phyloP scores from a whole-genome alignment of 1,140 invertebrate genomes.

The Zaprionus lachaisei region DNA sequence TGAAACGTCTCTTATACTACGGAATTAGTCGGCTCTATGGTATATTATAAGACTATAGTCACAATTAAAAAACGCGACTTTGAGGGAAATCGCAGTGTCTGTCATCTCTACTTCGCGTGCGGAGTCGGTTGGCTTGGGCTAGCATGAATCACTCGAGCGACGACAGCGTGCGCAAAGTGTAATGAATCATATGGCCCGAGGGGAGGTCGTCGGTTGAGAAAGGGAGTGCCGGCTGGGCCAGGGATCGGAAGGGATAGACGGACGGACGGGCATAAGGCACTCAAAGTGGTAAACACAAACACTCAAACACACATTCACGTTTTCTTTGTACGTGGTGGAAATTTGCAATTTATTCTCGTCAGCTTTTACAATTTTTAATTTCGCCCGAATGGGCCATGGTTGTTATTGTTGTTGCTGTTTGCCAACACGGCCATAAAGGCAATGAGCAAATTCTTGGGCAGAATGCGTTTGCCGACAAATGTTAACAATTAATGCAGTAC shows the following conservation, averaged over 20 bases:
- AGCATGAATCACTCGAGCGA: conserved; percentile 65
- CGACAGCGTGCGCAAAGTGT: conserved; percentile 51
- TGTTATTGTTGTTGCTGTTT: not conserved
- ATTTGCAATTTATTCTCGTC: conserved; percentile 63
- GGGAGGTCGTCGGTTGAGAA: not conserved
- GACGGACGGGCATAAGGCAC: conserved; percentile 21
- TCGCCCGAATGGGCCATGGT: not conserved
- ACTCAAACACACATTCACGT: conserved; percentile 16
- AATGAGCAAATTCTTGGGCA: conserved; percentile 20
- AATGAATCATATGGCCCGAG: conserved; percentile 62
- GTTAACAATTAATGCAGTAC: conserved; percentile 36
- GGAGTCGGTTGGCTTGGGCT: conserved; percentile 37
- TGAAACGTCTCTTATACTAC: not conserved
- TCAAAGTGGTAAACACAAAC: conserved; percentile 28
- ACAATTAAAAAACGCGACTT: not conserved
- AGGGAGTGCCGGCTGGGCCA: conserved; percentile 22
- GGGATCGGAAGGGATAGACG: not conserved
- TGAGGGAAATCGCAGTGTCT: not conserved
- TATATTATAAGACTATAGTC: not conserved
- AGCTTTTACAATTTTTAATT: conserved; percentile 41
- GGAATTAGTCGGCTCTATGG: not conserved
- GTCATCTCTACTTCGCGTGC: conserved; percentile 50
- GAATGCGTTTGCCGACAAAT: conserved; percentile 38
- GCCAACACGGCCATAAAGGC: conserved; percentile 20
- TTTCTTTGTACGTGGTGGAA: conserved; percentile 59